A percentile compares a stretch with the other conserved stretches of the same genome.
phyloP scores from a whole-genome alignment of 2,797 vertebrate species.

The Poeciliopsis turneri region DNA sequence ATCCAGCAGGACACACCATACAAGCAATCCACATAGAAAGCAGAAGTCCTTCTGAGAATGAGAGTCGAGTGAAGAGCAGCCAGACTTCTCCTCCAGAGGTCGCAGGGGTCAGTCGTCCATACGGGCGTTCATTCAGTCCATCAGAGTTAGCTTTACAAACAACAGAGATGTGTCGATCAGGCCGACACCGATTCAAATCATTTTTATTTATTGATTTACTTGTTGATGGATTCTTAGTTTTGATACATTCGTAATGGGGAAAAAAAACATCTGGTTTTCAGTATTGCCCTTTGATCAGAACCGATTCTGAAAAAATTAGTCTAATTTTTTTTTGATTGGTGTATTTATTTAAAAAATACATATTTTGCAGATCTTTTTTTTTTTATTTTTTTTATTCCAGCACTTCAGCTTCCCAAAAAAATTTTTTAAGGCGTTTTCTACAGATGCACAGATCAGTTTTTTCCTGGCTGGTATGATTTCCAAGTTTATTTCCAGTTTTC shows the following conservation, averaged over 20 bases:
- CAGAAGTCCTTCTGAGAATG: constrained; percentile 87
- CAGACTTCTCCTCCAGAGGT: constrained; percentile 87
- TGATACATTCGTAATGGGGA: not conserved
- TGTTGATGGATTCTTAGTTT: not conserved
- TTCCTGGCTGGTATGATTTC: not conserved
- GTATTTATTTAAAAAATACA: not conserved
- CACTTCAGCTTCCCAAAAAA: not conserved
- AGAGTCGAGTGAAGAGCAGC: constrained; percentile 88
- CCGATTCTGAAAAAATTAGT: not conserved
- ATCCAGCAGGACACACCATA: constrained; percentile 90
- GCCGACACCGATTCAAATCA: not conserved
- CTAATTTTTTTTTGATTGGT: not conserved
- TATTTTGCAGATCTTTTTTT: not conserved
- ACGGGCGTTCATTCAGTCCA: constrained; percentile 79
- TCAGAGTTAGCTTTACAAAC: not conserved
- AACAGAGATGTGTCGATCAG: not conserved
- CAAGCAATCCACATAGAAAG: constrained; percentile 88
- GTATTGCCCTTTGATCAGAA: not conserved
- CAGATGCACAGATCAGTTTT: not conserved
- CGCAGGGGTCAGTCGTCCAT: constrained; percentile 83
- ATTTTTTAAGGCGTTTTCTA: not conserved
- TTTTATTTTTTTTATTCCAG: not conserved
- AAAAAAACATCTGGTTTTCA: not conserved
- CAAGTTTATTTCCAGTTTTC: not conserved
- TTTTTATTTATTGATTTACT: not conserved